phyloP scores from a whole-genome alignment of 2,113 vertebrate species.

The Hyperoodon ampullatus region DNA sequence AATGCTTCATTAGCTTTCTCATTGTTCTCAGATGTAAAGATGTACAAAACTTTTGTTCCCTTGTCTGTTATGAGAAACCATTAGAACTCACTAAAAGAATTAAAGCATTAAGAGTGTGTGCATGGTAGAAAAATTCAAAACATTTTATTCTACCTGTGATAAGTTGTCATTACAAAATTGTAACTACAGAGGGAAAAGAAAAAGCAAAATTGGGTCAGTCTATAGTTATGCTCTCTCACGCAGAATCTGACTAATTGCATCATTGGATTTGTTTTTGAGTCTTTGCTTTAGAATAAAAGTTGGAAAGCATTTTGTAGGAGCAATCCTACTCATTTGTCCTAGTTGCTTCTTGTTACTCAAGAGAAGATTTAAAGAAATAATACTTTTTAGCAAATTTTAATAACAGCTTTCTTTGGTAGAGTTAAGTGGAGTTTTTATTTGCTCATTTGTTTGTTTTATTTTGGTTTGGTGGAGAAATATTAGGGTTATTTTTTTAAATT shows the following conservation, averaged over 20 bases:
- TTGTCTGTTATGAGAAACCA: conserved; percentile 2
- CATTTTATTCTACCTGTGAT: neutral
- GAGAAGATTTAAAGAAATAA: neutral
- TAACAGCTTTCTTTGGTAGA: neutral
- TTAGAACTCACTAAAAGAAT: conserved; percentile 28
- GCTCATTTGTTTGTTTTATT: neutral
- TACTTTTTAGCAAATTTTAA: neutral
- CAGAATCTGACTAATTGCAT: neutral
- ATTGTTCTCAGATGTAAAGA: neutral
- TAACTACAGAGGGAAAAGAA: neutral
- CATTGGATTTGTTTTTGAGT: neutral
- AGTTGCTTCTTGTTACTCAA: neutral
- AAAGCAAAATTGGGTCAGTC: neutral
- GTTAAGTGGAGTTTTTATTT: neutral
- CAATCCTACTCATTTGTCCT: neutral
- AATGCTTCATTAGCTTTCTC: neutral
- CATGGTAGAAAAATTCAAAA: neutral
- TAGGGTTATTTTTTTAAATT: neutral
- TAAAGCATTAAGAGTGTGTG: neutral
- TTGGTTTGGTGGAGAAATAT: neutral
- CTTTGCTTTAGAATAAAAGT: neutral
- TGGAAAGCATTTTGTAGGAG: neutral
- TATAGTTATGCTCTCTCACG: neutral
- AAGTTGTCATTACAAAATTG: neutral
- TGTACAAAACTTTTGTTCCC: neutral